Evolutionary conservation across 2,113 vertebrate genomes (phyloP).

Genomic region (Corythoichthys intestinalis): DNA sequence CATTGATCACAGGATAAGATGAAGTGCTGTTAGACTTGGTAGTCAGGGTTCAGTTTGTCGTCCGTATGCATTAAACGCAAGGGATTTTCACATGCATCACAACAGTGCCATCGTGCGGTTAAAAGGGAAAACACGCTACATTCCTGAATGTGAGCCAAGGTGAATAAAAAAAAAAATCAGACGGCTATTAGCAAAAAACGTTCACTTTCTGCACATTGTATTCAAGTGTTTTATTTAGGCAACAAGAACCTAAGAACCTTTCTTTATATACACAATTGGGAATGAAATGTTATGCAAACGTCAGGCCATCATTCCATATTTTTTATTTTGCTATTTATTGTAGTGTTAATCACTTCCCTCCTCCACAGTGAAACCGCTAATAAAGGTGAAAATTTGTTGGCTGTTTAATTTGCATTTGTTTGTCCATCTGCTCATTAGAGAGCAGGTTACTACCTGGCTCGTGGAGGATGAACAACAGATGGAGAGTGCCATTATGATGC

Average conservation of each 20-base stretch:
- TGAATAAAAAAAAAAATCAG: background rate
- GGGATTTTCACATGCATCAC: conserved; percentile 11
- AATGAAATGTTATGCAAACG: too few relatives aligned
- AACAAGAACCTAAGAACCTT: too few relatives aligned
- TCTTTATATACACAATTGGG: too few relatives aligned
- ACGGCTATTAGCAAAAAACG: background rate
- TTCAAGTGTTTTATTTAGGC: too few relatives aligned
- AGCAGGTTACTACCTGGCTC: background rate
- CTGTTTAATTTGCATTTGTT: background rate
- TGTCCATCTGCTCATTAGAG: background rate
- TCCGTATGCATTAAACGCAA: background rate
- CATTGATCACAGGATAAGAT: conserved; percentile 41
- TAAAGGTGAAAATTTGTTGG: background rate
- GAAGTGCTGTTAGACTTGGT: conserved; percentile 9
- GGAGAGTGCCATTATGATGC: background rate
- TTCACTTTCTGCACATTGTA: background rate
- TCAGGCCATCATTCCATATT: too few relatives aligned
- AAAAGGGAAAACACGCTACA: background rate
- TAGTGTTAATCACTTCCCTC: background rate
- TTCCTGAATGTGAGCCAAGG: background rate
- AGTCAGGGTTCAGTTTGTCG: background rate
- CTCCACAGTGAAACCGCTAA: background rate
- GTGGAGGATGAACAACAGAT: background rate
- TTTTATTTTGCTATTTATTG: background rate
- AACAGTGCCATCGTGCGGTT: conserved; percentile 61